Base-by-base conservation (phyloP, 2,888 invertebrate species). In the Malthinus flaveolus region DNA sequence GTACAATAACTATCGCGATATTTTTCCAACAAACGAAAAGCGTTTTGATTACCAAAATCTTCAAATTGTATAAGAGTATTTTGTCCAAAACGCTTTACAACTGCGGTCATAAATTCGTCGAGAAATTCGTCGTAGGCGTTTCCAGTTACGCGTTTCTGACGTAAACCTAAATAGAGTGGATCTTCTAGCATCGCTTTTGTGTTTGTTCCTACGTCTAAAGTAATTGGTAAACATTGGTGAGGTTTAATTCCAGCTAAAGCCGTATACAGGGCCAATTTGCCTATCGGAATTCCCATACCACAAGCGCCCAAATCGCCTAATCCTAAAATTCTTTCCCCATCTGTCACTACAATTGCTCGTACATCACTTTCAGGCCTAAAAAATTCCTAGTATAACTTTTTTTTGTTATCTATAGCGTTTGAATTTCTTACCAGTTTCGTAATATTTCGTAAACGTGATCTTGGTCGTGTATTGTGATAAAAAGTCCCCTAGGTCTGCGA, bases 251-350 rank as follows among this genome's bases (percentile, higher is more conserved):
- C 97, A 15, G 95, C 98, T 57, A 99, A 82, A 0, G 97, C 98
- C 3, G 98, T 97, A 82, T 99, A 99, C 7, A 99, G 83, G 3
- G 97, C 87, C 66, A 99, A 82, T 81, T 99, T 99, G 63, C 99
- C 99, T 37, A 97, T 90, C 1, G 99, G 98, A 72, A 99, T 99
- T 64, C 98, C 99, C 97, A 99, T 99, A 8, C 99, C 99, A 75
- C 93, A 91, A 3, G 94, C 95, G 6, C 99, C 99, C 64, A 98
- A 83, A 80, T 99, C 99, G 1, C 99, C 99, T 51, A 99, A 83
- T 3, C 99, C 99, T 54, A 99, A 83, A 76, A 99, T 99, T 53
- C 99, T 86, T 79, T 99, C 98, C 10, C 99, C 99, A 77, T 99
- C 99, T 0, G 99, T 99, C 37, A 98, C 97, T 7, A 96, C 95